Percentiles rank a stretch among this genome's conserved stretches.
Conservation (phyloP, 2,888 invertebrate genomes). For the Orthonevra nobilis region DNA sequence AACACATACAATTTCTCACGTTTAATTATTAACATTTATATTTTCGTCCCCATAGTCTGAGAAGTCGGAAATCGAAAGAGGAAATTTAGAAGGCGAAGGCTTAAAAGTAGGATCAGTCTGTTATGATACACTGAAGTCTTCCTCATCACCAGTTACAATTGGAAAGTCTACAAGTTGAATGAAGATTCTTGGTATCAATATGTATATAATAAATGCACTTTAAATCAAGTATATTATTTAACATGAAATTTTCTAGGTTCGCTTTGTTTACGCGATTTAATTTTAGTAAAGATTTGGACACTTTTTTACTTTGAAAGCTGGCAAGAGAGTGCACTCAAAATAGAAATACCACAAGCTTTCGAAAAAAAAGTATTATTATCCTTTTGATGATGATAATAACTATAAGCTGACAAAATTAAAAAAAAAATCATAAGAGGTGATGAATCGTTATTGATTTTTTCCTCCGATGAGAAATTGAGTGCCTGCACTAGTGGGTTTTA, state of each 20-base stretch:
- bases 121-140: background rate
- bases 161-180: background rate
- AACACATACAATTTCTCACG: background rate
- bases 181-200: background rate
- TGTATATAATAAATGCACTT: too few relatives aligned
- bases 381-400: too few relatives aligned
- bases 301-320: background rate
- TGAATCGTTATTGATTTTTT: too few relatives aligned
- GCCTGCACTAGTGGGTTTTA: too few relatives aligned
- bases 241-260: background rate
- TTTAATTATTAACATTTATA: background rate
- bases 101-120: background rate
- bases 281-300: background rate
- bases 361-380: too few relatives aligned
- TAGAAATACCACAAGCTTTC: constrained; percentile 1
- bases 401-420: too few relatives aligned
- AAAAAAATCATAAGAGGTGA: too few relatives aligned
- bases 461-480: too few relatives aligned
- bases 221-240: too few relatives aligned
- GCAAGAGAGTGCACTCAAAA: constrained; percentile 3
- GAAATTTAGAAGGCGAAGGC: background rate
- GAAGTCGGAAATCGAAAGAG: constrained; percentile 1
- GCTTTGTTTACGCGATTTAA: background rate
- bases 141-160: background rate
- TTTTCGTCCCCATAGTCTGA: constrained; percentile 2